Base-by-base conservation (phyloP, 2,797 vertebrate species). In the Myotis findleyi region DNA sequence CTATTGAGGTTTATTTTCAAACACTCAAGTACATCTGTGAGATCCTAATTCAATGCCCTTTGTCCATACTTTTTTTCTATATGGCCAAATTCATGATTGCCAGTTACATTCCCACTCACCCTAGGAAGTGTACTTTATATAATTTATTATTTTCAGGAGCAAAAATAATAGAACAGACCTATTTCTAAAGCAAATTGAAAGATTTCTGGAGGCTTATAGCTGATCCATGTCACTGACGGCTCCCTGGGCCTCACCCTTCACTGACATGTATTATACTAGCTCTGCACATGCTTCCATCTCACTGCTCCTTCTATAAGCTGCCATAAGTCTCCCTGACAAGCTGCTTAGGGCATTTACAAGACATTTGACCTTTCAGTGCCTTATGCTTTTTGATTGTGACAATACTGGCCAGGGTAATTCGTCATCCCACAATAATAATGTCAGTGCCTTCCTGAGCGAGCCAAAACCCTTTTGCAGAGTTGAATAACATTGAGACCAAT, bases 321-420 rank as follows among this genome's bases (percentile, higher is more conserved):
- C 82, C 68, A 2, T 76, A 44, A 62, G 21, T 92, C 73, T 94
- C 38, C 68, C 77, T 93, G 94, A 94, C 92, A 95, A 55, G 69
- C 81, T 81, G 79, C 80, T 89, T 27, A 49, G 17, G n/a, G 68
- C 55, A 27, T 90, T 87, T 76, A 33, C 20, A 82, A 97, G 68
- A 75, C 89, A 59, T 93, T 93, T 95, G 94, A 86, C 80, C 95
- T 96, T 94, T 96, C 25, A 13, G 53, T 94, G 96, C 95, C 93
- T 95, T 92, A 47, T 0, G 95, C 83, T 93, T 97, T 96, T 88
- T 21, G 7, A 83, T 82, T 83, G 80, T 94, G 95, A 84, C 2
- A 8, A 89, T 90, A 72, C 0, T 0, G 59, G 69, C 85, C 62
- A 84, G 62, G 62, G 95, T 86, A 87, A 95, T 97, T 81, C 20